Conservation (phyloP, 2,113 vertebrate species). For the Lycaon pictus region DNA sequence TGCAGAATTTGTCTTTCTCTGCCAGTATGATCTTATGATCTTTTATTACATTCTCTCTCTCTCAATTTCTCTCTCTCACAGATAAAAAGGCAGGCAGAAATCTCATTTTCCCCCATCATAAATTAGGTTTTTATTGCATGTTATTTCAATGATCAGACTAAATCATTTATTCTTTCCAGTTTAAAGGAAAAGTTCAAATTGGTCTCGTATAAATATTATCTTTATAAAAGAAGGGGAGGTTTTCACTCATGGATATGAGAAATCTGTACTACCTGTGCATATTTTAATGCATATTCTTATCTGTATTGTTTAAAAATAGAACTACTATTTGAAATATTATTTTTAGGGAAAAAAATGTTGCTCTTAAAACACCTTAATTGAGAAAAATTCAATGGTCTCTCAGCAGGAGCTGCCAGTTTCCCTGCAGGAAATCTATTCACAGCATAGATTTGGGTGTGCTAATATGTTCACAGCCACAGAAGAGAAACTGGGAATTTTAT, state of each 20-base stretch:
- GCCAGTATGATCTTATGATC: neutral
- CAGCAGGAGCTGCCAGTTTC: conserved; percentile 53
- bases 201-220: neutral
- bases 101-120: neutral
- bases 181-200: neutral
- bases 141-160: neutral
- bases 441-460: conserved; percentile 41
- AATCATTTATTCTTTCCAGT: neutral
- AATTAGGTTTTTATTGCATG: neutral
- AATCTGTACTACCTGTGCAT: neutral
- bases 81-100: neutral
- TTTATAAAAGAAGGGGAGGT: conserved; percentile 13
- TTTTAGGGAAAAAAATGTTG: conserved; percentile 35
- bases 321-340: conserved; percentile 51
- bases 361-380: conserved; percentile 65
- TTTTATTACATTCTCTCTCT: neutral
- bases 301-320: conserved; percentile 62
- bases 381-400: conserved; percentile 58
- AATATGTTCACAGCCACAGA: conserved; percentile 27
- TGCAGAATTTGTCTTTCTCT: neutral
- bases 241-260: neutral
- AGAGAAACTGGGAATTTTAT: conserved; percentile 30
- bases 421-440: conserved; percentile 53
- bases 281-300: conserved; percentile 47
- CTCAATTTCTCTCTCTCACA: neutral